Base-by-base conservation (phyloP, 2,113 vertebrate species). In the Sminthopsis crassicaudata region DNA sequence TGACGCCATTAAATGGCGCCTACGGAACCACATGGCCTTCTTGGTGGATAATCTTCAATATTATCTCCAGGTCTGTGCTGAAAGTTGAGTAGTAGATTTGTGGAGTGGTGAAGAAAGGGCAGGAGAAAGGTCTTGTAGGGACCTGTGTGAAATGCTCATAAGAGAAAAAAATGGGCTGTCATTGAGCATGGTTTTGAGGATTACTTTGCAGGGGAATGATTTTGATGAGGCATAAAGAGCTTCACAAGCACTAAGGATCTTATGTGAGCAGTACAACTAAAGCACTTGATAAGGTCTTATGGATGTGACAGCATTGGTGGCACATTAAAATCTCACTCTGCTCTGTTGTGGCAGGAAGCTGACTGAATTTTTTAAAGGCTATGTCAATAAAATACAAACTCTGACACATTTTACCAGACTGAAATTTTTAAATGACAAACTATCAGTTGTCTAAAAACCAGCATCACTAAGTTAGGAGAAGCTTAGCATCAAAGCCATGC, bases 31-130 rank as follows among this genome's bases (percentile, higher is more conserved):
- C 98, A 99, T 99, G 99, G 99, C 99, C 0, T 99, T 99, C 97
- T 97, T 99, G 24, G 99, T 99, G 60, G 99, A 99, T 97, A 99
- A 99, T 97, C 99, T 99, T 95, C 99, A 99, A 97, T 99, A 99
- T 97, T 99, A 99, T 93, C 97, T 99, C n/a, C 99, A 99, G 99
- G 99, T 99, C 84, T 96, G 96, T 89, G 89, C 92, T 46, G 36
- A 0, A 92, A 57, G 93, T 52, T 90, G 22, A 92, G n/a, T 0
- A 23, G n/a, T 12, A 57, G 76, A 90, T 95, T 53, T 54, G 30
- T 2, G 52, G 11, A 94, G 26, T 2, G 52, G 11, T 14, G 89
- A 23, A 76, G n/a, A 36, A 90, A 90, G 46, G 52, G 57, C 52
- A 84, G 90, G 90, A 24, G 42, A 54, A 30, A 46, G 30, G 51